Percentiles rank a stretch among this genome's conserved stretches.
Conservation (phyloP, 2,888 invertebrate species). For the Cerceris rybyensis region DNA sequence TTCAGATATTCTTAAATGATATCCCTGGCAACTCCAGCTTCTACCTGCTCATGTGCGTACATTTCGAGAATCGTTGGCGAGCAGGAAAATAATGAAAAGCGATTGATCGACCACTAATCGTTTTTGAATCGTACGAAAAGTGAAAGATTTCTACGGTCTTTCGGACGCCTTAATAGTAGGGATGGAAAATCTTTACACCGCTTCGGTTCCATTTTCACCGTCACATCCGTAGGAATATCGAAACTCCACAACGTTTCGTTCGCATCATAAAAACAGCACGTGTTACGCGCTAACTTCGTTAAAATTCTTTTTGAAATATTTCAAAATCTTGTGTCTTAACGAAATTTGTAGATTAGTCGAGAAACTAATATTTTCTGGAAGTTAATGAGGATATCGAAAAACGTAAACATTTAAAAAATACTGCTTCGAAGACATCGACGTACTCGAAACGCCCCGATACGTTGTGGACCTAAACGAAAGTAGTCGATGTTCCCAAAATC, state of each 20-base stretch:
- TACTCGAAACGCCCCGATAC: conserved; percentile 8
- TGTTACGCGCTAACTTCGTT: neutral
- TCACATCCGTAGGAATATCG: conserved; percentile 8
- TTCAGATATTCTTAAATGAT: neutral
- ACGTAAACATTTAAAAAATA: no score
- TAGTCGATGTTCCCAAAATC: no score
- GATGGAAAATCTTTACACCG: conserved; percentile 25
- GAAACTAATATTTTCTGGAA: no score
- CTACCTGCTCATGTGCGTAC: conserved; percentile 46
- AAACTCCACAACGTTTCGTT: conserved; percentile 2
- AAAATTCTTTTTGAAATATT: neutral
- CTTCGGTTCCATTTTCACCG: neutral
- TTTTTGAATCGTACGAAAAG: conserved; percentile 42
- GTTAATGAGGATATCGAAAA: no score
- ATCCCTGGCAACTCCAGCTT: conserved; percentile 9
- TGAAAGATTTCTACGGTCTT: conserved; percentile 66
- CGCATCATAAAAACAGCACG: neutral
- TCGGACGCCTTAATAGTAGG: conserved; percentile 58
- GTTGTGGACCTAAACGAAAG: no score
- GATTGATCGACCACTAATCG: conserved; percentile 41
- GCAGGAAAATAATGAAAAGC: conserved; percentile 14
- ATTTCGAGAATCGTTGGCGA: conserved; percentile 26
- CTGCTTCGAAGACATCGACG: conserved; percentile 2
- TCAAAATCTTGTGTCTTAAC: neutral
- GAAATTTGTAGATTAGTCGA: no score